A percentile compares a stretch with the other conserved stretches of the same genome.
phyloP scores from a whole-genome alignment of 2,113 vertebrate species.

The Nicator chloris region DNA sequence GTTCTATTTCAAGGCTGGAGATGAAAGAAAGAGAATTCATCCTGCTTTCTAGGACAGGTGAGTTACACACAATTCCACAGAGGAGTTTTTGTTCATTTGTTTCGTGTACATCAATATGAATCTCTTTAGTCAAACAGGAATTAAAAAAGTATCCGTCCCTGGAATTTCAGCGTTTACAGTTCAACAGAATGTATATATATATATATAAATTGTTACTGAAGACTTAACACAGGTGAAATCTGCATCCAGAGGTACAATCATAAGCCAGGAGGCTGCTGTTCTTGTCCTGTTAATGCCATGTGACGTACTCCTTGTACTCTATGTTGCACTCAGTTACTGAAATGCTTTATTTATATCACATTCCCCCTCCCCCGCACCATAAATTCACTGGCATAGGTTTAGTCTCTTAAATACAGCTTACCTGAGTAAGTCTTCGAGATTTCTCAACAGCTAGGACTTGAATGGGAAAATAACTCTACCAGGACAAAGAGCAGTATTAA shows the following conservation, averaged over 20 bases:
- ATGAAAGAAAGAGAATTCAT: neutral
- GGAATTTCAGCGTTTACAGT: neutral
- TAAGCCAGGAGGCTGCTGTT: neutral
- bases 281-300: neutral
- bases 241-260: neutral
- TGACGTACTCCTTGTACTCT: neutral
- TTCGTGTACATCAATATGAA: neutral
- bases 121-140: neutral
- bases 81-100: neutral
- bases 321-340: neutral
- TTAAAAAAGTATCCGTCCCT: neutral
- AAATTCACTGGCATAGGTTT: neutral
- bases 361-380: neutral
- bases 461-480: neutral
- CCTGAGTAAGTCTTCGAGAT: slow-evolving; percentile 18
- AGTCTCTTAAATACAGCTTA: slow-evolving; percentile 43
- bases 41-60: neutral
- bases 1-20: neutral
- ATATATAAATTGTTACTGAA: neutral
- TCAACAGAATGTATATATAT: neutral
- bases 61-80: neutral
- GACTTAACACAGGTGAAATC: neutral
- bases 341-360: neutral
- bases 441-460: slow-evolving; percentile 3
- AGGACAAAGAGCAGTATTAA: neutral